phyloP scores from a whole-genome alignment of 1,140 invertebrate genomes.

The Pinna nobilis region DNA sequence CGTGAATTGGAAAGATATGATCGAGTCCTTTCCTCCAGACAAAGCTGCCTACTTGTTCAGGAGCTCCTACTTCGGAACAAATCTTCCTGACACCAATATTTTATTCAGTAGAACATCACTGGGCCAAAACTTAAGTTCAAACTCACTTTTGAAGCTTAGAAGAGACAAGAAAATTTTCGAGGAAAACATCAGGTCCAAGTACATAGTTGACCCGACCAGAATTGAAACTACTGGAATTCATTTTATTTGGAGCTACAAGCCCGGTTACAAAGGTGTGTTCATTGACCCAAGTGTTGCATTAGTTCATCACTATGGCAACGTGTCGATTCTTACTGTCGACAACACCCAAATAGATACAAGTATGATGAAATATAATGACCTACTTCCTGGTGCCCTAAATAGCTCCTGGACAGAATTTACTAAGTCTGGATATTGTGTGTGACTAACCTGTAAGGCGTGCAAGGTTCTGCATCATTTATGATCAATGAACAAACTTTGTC shows the following conservation, averaged over 20 bases:
- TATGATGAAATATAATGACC: no score
- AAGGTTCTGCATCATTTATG: no score
- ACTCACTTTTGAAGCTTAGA: neutral
- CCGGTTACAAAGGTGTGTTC: conserved; percentile 73
- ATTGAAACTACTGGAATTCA: conserved; percentile 3
- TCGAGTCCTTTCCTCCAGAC: conserved; percentile 8
- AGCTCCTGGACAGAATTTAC: no score
- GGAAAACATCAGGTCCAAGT: neutral
- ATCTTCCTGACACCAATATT: conserved; percentile 10
- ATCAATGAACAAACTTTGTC: no score
- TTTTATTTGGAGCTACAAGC: conserved; percentile 88
- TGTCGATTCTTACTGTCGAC: no score
- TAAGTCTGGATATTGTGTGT: no score
- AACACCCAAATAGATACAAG: no score
- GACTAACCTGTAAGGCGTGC: no score
- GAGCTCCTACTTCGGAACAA: conserved; percentile 35
- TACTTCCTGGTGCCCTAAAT: no score
- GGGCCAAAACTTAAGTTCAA: conserved; percentile 4
- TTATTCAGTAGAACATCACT: neutral
- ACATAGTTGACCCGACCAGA: neutral
- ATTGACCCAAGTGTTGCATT: conserved; percentile 88
- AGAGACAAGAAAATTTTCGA: conserved; percentile 5
- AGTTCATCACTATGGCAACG: conserved; percentile 93
- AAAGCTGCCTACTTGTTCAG: conserved; percentile 23
- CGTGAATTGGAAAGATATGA: conserved; percentile 22